Base-by-base conservation (phyloP, 1,140 invertebrate species). In the Sitobion miscanthi region DNA sequence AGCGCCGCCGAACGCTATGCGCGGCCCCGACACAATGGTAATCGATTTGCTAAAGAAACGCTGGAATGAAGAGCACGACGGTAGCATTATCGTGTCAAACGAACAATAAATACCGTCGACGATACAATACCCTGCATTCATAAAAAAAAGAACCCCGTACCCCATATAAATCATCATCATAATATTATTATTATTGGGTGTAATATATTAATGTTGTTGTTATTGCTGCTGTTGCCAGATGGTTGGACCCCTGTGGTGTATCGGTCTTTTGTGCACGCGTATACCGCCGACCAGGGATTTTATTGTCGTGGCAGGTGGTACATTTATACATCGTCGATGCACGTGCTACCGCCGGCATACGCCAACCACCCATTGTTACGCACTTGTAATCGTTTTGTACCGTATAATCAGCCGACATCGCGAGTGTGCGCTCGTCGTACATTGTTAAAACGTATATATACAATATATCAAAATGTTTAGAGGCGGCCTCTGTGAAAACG, bases 251-350 rank as follows among this genome's bases (percentile, higher is more conserved):
- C 62, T 14, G 62, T 69, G 62, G 14, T 69, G 62, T 69, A 69
- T 69, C 62, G 30, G 62, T 69, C 62, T 69, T 69, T 69, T 69
- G 30, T 69, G 62, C 62, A 69, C 62, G 62, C 30, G 62, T 69
- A 69, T 69, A 69, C 62, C 88, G 54, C 23, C 91, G 91, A 93
- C 86, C 57, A 93, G 91, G 91, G 86, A 86, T 93, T 93, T 93
- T 93, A 93, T 93, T 9, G n/a, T n/a, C n/a, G n/a, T n/a, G n/a
- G n/a, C n/a, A n/a, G n/a, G n/a, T n/a, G n/a, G n/a, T n/a, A n/a
- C n/a, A n/a, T n/a, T n/a, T n/a, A n/a, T n/a, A n/a, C n/a, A n/a
- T n/a, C n/a, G n/a, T n/a, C n/a, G n/a, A n/a, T n/a, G n/a, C n/a
- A n/a, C n/a, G n/a, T n/a, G n/a, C n/a, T n/a, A n/a, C n/a, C n/a